Percentiles rank a stretch among this genome's conserved stretches.
Evolutionary conservation across 92 coral and sea anemone species (phyloP).

Genomic region (Epizoanthus rinbou): DNA sequence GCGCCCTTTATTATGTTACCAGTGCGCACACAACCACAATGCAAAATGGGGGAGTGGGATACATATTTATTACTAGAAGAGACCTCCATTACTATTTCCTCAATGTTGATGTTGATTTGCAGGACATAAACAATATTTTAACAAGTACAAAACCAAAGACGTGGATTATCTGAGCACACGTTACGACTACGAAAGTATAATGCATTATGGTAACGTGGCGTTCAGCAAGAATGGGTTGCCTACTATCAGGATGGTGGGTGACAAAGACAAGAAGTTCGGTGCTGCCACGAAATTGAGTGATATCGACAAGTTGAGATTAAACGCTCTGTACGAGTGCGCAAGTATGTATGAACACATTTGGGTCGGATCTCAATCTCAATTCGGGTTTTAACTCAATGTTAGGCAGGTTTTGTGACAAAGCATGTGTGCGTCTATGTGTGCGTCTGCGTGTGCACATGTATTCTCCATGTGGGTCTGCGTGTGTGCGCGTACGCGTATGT

Average conservation of each 20-base stretch:
- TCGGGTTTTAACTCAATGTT: no score
- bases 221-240: constrained; percentile 38
- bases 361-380: no score
- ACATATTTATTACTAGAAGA: no score
- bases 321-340: constrained; percentile 37
- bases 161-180: constrained; percentile 34
- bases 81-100: no score
- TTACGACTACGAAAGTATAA: constrained; percentile 35
- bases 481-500: no score
- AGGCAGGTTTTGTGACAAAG: no score
- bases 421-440: no score
- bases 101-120: not conserved
- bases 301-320: constrained; percentile 32
- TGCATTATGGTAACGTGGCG: constrained; percentile 40
- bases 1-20: no score
- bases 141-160: constrained; percentile 36
- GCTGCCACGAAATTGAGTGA: constrained; percentile 36
- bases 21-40: no score
- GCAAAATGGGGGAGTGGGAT: no score
- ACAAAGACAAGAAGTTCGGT: constrained; percentile 30
- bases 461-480: no score
- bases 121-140: constrained; percentile 21
- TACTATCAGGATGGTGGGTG: constrained; percentile 19
- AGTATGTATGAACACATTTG: constrained; percentile 9
- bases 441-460: no score